A percentile compares a stretch with the other conserved stretches of the same genome.
These are phyloP conservation scores for Rhinophrynus dorsalis DNA, from an alignment of 2,797 vertebrate genomes.

Conservation along the genomic window DNA sequence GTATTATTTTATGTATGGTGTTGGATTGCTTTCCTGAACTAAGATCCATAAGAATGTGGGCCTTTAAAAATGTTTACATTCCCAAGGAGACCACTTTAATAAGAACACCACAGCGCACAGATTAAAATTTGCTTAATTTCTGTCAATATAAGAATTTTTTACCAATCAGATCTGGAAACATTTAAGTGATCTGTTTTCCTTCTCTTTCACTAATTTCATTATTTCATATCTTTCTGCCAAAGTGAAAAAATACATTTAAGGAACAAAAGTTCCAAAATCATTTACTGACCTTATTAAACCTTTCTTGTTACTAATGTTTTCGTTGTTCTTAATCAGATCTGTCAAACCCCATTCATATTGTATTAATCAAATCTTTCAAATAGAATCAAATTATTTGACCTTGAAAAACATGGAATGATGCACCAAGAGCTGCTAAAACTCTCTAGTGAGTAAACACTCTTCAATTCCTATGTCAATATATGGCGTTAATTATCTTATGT, in stretches of 20 bases:
- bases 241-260: not conserved
- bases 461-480: no score
- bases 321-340: not conserved
- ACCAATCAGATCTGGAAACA: constrained; percentile 24
- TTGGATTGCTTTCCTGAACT: no score
- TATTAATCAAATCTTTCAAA: not conserved
- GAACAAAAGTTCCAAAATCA: not conserved
- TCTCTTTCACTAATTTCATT: constrained; percentile 29
- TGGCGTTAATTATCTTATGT: no score
- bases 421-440: no score
- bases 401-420: not conserved
- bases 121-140: constrained; percentile 31
- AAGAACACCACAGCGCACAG: constrained; percentile 11
- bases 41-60: no score
- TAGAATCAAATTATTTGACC: not conserved
- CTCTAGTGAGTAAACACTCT: not conserved
- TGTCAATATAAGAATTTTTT: constrained; percentile 28
- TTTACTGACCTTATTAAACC: not conserved
- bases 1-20: no score
- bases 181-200: constrained; percentile 10
- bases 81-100: constrained; percentile 5
- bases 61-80: constrained; percentile 7
- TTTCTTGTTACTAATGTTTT: not conserved
- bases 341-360: not conserved
- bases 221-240: constrained; percentile 3